These are phyloP conservation scores for Thalassophryne amazonica DNA, from an alignment of 2,797 vertebrate genomes.

Conservation along the genomic window DNA sequence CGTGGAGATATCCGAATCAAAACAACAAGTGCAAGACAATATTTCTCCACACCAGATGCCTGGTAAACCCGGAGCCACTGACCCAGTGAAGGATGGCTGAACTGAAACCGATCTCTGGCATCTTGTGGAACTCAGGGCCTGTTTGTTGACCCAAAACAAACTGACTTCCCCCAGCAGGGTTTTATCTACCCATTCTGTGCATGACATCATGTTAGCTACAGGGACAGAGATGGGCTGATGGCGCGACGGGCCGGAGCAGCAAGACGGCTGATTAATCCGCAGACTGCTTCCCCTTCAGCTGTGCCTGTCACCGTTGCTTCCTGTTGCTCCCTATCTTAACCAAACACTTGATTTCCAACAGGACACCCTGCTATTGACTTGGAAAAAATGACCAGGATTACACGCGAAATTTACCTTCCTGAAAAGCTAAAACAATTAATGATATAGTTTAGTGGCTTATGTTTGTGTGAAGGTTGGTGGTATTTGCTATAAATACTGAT, in stretches of 20 bases:
- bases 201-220: conserved; percentile 72
- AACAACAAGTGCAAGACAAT: conserved; percentile 73
- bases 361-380: conserved; percentile 65
- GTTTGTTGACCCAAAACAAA: conserved; percentile 80
- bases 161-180: conserved; percentile 69
- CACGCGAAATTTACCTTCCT: conserved; percentile 27
- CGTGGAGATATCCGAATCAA: conserved; percentile 68
- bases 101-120: conserved; percentile 74
- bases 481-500: conserved; percentile 40
- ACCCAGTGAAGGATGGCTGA: conserved; percentile 57
- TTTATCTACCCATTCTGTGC: conserved; percentile 72
- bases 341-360: conserved; percentile 80
- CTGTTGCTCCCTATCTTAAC: conserved; percentile 81
- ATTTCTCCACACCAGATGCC: conserved; percentile 72
- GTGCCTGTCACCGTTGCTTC: conserved; percentile 78
- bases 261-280: conserved; percentile 64
- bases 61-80: conserved; percentile 60
- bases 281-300: conserved; percentile 68
- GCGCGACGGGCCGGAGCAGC: conserved; percentile 47
- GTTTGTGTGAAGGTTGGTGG: conserved; percentile 40
- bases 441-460: conserved; percentile 10
- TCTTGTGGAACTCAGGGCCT: conserved; percentile 67
- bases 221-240: conserved; percentile 58
- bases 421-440: conserved; percentile 40
- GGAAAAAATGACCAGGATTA: conserved; percentile 32